Percentiles rank a stretch among this genome's conserved stretches.
These are phyloP conservation scores for Nothoprocta pentlandii DNA, from an alignment of 2,113 vertebrate species.

Conservation along the genomic window DNA sequence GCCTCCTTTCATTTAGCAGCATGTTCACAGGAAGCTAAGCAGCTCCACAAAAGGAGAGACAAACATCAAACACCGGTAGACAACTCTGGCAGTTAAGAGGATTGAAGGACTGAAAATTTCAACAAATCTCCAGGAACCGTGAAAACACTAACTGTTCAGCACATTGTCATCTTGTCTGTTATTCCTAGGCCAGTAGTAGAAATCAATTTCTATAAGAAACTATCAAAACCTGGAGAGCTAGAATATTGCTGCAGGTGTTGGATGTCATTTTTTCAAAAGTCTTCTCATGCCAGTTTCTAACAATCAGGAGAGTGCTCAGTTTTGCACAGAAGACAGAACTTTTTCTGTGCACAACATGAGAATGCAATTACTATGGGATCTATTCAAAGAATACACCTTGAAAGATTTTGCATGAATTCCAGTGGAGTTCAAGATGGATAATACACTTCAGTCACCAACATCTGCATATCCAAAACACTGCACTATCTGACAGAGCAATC, in stretches of 20 bases:
- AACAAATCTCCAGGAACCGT: constrained; percentile 28
- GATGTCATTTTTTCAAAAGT: constrained; percentile 14
- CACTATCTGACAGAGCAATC: constrained; percentile 23
- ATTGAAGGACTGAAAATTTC: constrained; percentile 27
- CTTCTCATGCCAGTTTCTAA: constrained; percentile 23
- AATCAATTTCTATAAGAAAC: constrained; percentile 53
- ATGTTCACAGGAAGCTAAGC: background rate
- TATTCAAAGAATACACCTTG: constrained; percentile 27
- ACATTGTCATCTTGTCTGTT: constrained; percentile 25
- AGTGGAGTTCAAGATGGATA: constrained; percentile 30
- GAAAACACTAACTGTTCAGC: constrained; percentile 7
- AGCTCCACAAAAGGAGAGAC: background rate
- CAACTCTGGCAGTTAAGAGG: constrained; percentile 18
- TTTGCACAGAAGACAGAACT: background rate
- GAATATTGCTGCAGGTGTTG: constrained; percentile 33
- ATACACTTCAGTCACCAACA: background rate
- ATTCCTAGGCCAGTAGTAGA: constrained; percentile 33
- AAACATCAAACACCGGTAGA: background rate
- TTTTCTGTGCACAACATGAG: constrained; percentile 12
- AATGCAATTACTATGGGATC: constrained; percentile 46
- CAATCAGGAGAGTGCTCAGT: constrained; percentile 4
- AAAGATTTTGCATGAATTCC: constrained; percentile 49
- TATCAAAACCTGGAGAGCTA: background rate
- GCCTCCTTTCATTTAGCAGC: constrained; percentile 20
- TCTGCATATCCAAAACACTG: constrained; percentile 55